Conservation (phyloP, 2,888 invertebrate genomes). For the Gari tellinella region DNA sequence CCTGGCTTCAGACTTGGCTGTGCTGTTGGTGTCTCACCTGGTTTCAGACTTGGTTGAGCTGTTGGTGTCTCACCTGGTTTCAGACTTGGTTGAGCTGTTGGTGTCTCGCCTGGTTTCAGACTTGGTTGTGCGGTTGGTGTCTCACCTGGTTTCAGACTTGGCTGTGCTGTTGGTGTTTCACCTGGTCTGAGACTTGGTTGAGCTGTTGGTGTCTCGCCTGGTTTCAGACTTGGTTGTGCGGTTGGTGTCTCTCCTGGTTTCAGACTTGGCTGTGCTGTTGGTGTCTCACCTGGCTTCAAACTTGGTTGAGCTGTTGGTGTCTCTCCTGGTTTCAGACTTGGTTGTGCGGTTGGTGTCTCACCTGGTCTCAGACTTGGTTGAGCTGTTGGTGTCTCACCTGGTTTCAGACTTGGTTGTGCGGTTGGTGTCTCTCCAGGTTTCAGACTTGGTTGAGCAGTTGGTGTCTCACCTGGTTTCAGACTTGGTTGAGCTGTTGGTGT, state of each 20-base stretch:
- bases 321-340: conserved; percentile 34
- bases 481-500: conserved; percentile 48
- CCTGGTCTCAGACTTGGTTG: conserved; percentile 39
- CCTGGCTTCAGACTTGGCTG: conserved; percentile 36
- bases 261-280: conserved; percentile 41
- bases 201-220: conserved; percentile 42
- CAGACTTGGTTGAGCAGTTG: conserved; percentile 44
- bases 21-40: conserved; percentile 46
- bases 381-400: conserved; percentile 31
- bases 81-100: conserved; percentile 43
- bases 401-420: conserved; percentile 26
- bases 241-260: conserved; percentile 38
- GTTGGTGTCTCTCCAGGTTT: conserved; percentile 49
- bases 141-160: conserved; percentile 21
- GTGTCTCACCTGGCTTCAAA: conserved; percentile 27
- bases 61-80: conserved; percentile 21
- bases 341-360: conserved; percentile 45
- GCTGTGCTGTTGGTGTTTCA: conserved; percentile 32
- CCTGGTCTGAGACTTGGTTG: conserved; percentile 29
- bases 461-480: conserved; percentile 22
- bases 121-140: conserved; percentile 43
- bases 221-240: conserved; percentile 36
- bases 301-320: conserved; percentile 48
- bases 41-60: conserved; percentile 35
- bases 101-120: conserved; percentile 24